Evolutionary conservation across 2,797 vertebrate species (phyloP), one percentile per base, ranked within the genome.

Genomic region (Lacerta agilis): DNA sequence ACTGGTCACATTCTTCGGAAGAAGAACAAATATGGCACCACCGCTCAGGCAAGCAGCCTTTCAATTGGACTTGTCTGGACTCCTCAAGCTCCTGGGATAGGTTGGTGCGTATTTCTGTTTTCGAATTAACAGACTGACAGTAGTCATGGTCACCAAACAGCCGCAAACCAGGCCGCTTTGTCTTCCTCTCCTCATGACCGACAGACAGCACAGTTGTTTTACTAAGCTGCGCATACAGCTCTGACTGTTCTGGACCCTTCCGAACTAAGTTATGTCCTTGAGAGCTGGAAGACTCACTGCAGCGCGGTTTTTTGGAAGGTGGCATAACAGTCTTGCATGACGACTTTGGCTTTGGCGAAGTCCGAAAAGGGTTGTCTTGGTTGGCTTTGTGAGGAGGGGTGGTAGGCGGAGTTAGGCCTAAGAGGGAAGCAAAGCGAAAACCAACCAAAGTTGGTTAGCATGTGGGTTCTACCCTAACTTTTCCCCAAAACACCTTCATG

Each of bases 341-440:
- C 96, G 98, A 98, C 98, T 99, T 99, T 97, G 94, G 98, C 98
- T 99, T 99, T 95, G 98, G 97, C 97, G 98, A 99, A 98, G 98
- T 97, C 98, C 98, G 98, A 94, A 99, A 99, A 97, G 98, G 98
- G 97, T 98, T 99, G 98, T 99, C 99, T 98, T 99, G 99, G 97
- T 98, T 99, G 97, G 98, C 97, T 98, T 99, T 99, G 97, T 99
- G 98, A 98, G 99, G 99, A 98, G 99, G 99, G 97, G 99, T 99
- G 71, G 99, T 99, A 96, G 99, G 99, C 97, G 99, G 99, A 98
- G 99, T 99, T 98, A 99, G 98, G 98, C 99, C 99, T 99, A 96
- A 78, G 85, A 89, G 3, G 27, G 23, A 82, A 1, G 27, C 25
- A 83, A 79, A 64, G 7, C 23, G 84, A 78, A 80, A 38, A 25